A percentile compares a stretch with the other conserved stretches of the same genome.
Conservation (phyloP, 2,888 invertebrate species). For the Thymelicus lineola region DNA sequence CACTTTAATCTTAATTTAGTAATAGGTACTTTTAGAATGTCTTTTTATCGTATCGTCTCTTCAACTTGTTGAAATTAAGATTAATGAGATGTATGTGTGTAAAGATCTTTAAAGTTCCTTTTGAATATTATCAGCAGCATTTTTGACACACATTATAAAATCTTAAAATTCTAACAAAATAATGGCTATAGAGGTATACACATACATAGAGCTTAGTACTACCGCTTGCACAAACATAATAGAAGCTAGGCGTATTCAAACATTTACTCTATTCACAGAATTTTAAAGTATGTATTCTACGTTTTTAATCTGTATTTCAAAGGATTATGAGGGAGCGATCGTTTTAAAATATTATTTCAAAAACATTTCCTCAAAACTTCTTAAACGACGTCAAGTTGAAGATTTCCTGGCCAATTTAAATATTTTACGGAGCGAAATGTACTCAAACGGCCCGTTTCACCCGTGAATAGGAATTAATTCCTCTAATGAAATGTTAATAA, state of each 20-base stretch:
- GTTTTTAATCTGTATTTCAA: slow-evolving; percentile 19
- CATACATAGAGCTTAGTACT: not conserved
- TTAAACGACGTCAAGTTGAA: slow-evolving; percentile 27
- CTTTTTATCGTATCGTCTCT: too few relatives aligned
- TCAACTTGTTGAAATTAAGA: too few relatives aligned
- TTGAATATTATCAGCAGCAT: too few relatives aligned
- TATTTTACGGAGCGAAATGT: slow-evolving; percentile 24
- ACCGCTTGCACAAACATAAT: not conserved
- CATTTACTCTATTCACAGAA: slow-evolving; percentile 1
- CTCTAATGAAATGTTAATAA: slow-evolving; percentile 47
- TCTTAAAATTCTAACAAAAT: too few relatives aligned
- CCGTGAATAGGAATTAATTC: slow-evolving; percentile 41
- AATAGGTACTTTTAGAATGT: too few relatives aligned
- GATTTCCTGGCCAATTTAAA: slow-evolving; percentile 38
- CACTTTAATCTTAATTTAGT: too few relatives aligned
- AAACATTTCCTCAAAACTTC: slow-evolving; percentile 23
- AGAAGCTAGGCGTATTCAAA: slow-evolving; percentile 3
- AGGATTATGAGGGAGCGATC: slow-evolving; percentile 14
- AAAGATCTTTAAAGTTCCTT: too few relatives aligned
- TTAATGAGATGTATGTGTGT: too few relatives aligned
- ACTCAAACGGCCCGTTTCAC: slow-evolving; percentile 20
- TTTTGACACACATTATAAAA: too few relatives aligned
- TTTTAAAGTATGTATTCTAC: slow-evolving; percentile 4
- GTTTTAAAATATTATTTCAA: slow-evolving; percentile 23
- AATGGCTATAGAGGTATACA: too few relatives aligned